Base-by-base conservation (phyloP, 2,113 vertebrate genomes). In the Stictonetta naevosa region DNA sequence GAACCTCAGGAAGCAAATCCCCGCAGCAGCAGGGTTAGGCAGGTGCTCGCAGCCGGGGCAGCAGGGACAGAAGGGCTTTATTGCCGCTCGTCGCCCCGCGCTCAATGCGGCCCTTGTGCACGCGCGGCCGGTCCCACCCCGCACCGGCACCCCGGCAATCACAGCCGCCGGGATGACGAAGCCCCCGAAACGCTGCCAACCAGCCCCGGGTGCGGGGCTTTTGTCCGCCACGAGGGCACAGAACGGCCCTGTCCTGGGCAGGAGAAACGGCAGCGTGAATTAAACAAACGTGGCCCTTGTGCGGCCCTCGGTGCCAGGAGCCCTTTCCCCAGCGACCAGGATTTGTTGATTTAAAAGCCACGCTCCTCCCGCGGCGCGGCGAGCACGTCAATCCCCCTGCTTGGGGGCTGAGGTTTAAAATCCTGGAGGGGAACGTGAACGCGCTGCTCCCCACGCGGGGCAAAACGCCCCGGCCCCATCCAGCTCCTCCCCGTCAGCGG, bases 21-120 rank as follows among this genome's bases (percentile, higher is more conserved):
- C 15, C 0, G 0, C 1, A 6, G 10, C 3, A 2, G 14, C 0
- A 5, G 78, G 36, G 36, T 10, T 7, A 15, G 44, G 72, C 92
- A 46, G 8, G 2, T 3, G 86, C 53, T n/a, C 0, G 1, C 8
- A 53, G 21, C 1, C 2, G 86, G 88, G 50, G 1, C 8, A 53
- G 21, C 1, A 3, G 86, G 88, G 50, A 92, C 88, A 97, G 72
- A 94, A 59, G 48, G 53, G 88, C 88, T 94, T 97, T 95, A 76
- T 81, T 58, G 58, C 53, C 40, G 42, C 66, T 36, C 44, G 9
- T 42, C 16, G 12, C 25, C 7, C 25, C 3, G 0, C 0, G 4
- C 29, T 83, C 36, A 91, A 91, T 69, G 79, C 36, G 13, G 50
- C 17, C 36, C 79, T 75, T 88, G 88, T 63, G 11, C 1, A 17